Base-by-base conservation (phyloP, 2,113 vertebrate species). In the Cynoglossus semilaevis region DNA sequence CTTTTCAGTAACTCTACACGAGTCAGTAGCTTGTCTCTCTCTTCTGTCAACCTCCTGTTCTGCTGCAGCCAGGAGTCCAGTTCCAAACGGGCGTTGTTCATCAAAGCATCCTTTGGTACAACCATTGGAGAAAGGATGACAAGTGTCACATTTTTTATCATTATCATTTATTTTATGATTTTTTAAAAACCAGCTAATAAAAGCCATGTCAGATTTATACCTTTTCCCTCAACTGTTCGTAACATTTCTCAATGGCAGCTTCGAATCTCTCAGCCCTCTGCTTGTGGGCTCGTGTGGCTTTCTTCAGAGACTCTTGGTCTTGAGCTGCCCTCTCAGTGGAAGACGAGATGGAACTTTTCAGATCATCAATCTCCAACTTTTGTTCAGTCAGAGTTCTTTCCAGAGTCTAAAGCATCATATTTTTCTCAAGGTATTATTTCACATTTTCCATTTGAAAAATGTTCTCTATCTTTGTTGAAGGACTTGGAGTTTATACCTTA, bases 261-360 rank as follows among this genome's bases (percentile, higher is more conserved):
- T 93, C 91, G 38, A 93, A 92, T 43, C 3, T 36, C 22, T 89
- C 76, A 10, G 91, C 88, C 83, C 91, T 90, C 59, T 76, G 83
- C 76, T 88, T 94, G 58, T 95, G 94, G n/a, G 83, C 87, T 57
- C 73, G 81, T 1, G 88, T 73, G 13, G 92, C 91, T 80, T 91
- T 94, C 84, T 88, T 92, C 10, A 98, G 80, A 49, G 83, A 86
- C 11, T 80, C 80, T 49, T 90, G 87, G 76, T 92, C 92, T 52
- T 86, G 73, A 3, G 69, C 72, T n/a, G 72, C 88, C 62, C 76
- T 88, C 72, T 90, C 85, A 38, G 79, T 89, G 57, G 92, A 34
- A 19, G 80, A 45, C 1, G 58, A 3, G 22, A 92, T 76, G 54
- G 89, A 90, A 4, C 14, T 40, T 51, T 84, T 94, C 58, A 82